These are phyloP conservation scores for Gobio occitaniae DNA, from an alignment of 2,797 vertebrate genomes.

Conservation along the genomic window DNA sequence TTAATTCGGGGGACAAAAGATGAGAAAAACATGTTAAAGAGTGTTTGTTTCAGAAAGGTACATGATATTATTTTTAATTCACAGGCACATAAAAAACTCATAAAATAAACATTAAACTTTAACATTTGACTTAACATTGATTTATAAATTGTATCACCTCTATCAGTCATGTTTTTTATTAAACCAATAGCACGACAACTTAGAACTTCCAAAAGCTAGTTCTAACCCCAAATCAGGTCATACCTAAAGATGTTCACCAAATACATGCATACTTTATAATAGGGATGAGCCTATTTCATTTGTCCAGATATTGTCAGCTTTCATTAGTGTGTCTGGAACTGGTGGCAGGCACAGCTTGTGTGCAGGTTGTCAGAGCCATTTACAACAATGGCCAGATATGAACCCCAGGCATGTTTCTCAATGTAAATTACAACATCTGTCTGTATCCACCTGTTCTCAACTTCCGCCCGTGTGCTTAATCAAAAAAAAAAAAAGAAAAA, in stretches of 20 bases:
- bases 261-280: slow-evolving; percentile 67
- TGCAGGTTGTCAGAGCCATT: slow-evolving; percentile 80
- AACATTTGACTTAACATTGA: slow-evolving; percentile 4
- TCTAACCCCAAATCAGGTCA: slow-evolving; percentile 30
- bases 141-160: background rate
- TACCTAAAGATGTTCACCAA: slow-evolving; percentile 47
- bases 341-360: slow-evolving; percentile 73
- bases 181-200: background rate
- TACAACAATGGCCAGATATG: slow-evolving; percentile 81
- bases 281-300: slow-evolving; percentile 72
- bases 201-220: background rate
- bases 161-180: background rate
- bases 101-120: background rate
- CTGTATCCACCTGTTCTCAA: slow-evolving; percentile 81
- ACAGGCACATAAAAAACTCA: background rate
- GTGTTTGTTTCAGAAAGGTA: background rate
- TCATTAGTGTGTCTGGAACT: slow-evolving; percentile 74
- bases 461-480: slow-evolving; percentile 68
- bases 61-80: background rate
- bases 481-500: slow-evolving; percentile 53
- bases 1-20: background rate
- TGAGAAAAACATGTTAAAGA: background rate
- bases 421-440: slow-evolving; percentile 82
- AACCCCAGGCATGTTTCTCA: slow-evolving; percentile 78
- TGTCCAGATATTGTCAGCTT: slow-evolving; percentile 77